These are phyloP conservation scores for Antigone vipio DNA, from an alignment of 2,113 vertebrate genomes.

Conservation along the genomic window DNA sequence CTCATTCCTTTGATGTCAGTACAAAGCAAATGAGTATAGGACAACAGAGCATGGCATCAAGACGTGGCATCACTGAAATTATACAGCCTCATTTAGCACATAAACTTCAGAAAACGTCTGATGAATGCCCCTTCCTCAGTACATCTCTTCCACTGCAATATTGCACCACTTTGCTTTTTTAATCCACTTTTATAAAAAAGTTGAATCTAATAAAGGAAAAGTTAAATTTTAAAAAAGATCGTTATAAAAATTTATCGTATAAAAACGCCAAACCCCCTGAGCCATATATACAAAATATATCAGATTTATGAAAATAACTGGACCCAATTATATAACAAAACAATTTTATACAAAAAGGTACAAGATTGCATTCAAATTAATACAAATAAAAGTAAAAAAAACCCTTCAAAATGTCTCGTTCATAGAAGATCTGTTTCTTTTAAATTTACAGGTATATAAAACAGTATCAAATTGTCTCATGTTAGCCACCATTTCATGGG, in stretches of 20 bases:
- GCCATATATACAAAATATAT: slow-evolving; percentile 76
- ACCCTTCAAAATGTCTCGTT: slow-evolving; percentile 41
- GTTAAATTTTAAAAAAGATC: slow-evolving; percentile 46
- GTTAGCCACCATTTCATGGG: background rate
- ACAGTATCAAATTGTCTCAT: background rate
- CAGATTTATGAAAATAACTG: slow-evolving; percentile 76
- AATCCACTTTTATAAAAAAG: slow-evolving; percentile 63
- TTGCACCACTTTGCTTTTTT: slow-evolving; percentile 60
- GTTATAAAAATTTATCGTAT: slow-evolving; percentile 73
- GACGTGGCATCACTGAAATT: background rate
- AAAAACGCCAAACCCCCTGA: slow-evolving; percentile 70
- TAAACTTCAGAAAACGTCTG: background rate
- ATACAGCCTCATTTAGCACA: background rate
- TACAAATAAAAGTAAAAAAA: slow-evolving; percentile 52
- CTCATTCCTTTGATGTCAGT: background rate
- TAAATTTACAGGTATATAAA: background rate
- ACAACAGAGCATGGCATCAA: background rate
- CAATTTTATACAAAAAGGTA: slow-evolving; percentile 76
- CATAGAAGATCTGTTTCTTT: slow-evolving; percentile 38
- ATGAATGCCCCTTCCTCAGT: slow-evolving; percentile 24
- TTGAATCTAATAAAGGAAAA: slow-evolving; percentile 57
- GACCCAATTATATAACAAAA: slow-evolving; percentile 73
- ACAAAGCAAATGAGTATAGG: background rate
- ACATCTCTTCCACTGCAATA: slow-evolving; percentile 63
- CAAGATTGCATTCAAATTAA: slow-evolving; percentile 67